A percentile compares a stretch with the other conserved stretches of the same genome.
phyloP scores from a whole-genome alignment of 1,140 invertebrate species.

The Drosophila auraria region DNA sequence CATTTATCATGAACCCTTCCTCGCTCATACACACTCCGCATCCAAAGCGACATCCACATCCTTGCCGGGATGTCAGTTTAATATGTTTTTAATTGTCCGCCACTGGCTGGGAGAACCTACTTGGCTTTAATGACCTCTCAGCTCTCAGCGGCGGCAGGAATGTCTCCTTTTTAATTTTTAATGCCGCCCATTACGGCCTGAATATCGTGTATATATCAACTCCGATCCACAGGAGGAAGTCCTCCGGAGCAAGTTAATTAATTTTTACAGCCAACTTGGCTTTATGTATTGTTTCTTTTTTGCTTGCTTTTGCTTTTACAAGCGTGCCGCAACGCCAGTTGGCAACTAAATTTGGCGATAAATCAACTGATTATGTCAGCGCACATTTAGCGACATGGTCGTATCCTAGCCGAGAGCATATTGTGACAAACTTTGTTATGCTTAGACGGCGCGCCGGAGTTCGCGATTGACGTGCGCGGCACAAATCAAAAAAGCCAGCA shows the following conservation, averaged over 20 bases:
- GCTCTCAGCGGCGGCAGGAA: conserved; percentile 5
- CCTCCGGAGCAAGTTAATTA: conserved; percentile 72
- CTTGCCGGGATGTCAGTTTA: conserved; percentile 45
- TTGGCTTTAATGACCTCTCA: conserved; percentile 61
- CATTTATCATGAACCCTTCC: conserved; percentile 68
- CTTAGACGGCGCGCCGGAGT: conserved; percentile 27
- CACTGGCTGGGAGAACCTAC: conserved; percentile 39
- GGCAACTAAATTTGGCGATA: conserved; percentile 76
- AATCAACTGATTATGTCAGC: conserved; percentile 80
- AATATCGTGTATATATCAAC: conserved; percentile 54
- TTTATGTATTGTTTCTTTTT: conserved; percentile 29
- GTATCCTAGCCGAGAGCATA: conserved; percentile 1
- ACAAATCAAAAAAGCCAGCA: conserved; percentile 43
- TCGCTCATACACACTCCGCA: conserved; percentile 6
- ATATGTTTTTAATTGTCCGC: conserved; percentile 79
- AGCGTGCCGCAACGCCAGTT: conserved; percentile 45
- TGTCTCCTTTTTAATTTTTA: conserved; percentile 61
- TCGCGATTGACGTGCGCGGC: conserved; percentile 23
- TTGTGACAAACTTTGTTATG: conserved; percentile 52
- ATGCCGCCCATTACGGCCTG: conserved; percentile 62
- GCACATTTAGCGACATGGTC: conserved; percentile 62
- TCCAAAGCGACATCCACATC: conserved; percentile 13
- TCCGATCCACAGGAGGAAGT: conserved; percentile 12
- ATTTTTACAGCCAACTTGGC: conserved; percentile 56
- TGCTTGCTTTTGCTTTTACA: conserved; percentile 42